Conservation (phyloP, 2,113 vertebrate species). For the Podilymbus podiceps region DNA sequence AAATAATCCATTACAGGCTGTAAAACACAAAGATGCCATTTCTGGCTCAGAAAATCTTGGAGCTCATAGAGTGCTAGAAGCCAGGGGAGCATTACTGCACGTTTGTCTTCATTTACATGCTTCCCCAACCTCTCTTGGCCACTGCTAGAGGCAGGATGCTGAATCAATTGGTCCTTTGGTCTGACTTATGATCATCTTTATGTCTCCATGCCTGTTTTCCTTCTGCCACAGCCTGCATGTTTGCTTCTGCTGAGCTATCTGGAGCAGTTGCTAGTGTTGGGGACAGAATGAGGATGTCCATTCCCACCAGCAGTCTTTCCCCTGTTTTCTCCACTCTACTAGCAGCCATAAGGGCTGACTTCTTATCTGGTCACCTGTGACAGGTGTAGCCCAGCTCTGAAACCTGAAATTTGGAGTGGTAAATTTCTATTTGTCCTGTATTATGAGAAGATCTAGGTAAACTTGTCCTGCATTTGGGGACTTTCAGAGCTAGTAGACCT, state of each 20-base stretch:
- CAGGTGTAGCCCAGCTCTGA: background rate
- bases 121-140: background rate
- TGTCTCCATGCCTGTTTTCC: background rate
- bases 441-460: background rate
- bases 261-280: background rate
- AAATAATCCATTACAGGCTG: background rate
- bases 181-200: background rate
- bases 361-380: background rate
- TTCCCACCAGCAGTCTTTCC: background rate
- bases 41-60: background rate
- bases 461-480: background rate
- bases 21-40: background rate
- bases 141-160: background rate
- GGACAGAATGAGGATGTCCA: background rate
- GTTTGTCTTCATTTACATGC: background rate
- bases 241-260: background rate
- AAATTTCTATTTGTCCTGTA: background rate
- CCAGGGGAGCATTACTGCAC: background rate
- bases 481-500: background rate
- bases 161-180: background rate
- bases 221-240: background rate
- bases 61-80: background rate
- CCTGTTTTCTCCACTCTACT: background rate
- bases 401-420: background rate
- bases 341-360: background rate